Conservation (phyloP, 2,113 vertebrate genomes). For the Chiloscyllium plagiosum region DNA sequence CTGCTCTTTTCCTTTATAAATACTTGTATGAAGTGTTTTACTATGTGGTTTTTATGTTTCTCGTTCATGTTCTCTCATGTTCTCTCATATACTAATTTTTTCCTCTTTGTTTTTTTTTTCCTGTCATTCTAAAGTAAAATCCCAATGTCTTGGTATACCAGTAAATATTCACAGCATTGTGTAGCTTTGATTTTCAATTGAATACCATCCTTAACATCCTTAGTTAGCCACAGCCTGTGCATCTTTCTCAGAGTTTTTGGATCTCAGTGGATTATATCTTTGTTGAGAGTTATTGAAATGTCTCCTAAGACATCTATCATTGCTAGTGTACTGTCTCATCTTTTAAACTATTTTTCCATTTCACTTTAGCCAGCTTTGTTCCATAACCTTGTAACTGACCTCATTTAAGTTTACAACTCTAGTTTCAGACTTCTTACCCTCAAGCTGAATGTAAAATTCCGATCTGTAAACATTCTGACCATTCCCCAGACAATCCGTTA, state of each 20-base stretch:
- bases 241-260: not conserved
- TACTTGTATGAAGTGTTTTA: too few relatives aligned
- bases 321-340: not conserved
- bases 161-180: not conserved
- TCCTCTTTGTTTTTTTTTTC: too few relatives aligned
- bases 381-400: not conserved
- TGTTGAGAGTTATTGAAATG: not conserved
- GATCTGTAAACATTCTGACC: too few relatives aligned
- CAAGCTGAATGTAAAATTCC: too few relatives aligned
- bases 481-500: too few relatives aligned
- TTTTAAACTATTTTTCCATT: not conserved
- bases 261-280: not conserved
- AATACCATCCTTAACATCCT: not conserved
- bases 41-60: too few relatives aligned
- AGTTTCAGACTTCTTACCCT: too few relatives aligned
- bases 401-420: not conserved
- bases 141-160: not conserved
- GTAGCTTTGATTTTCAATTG: not conserved
- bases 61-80: too few relatives aligned
- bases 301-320: not conserved
- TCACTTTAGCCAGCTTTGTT: not conserved
- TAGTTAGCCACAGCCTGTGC: not conserved
- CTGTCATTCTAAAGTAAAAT: too few relatives aligned
- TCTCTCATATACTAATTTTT: too few relatives aligned
- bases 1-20: too few relatives aligned